Conservation (phyloP, 1,140 invertebrate species). For the Zaprionus ghesquierei region DNA sequence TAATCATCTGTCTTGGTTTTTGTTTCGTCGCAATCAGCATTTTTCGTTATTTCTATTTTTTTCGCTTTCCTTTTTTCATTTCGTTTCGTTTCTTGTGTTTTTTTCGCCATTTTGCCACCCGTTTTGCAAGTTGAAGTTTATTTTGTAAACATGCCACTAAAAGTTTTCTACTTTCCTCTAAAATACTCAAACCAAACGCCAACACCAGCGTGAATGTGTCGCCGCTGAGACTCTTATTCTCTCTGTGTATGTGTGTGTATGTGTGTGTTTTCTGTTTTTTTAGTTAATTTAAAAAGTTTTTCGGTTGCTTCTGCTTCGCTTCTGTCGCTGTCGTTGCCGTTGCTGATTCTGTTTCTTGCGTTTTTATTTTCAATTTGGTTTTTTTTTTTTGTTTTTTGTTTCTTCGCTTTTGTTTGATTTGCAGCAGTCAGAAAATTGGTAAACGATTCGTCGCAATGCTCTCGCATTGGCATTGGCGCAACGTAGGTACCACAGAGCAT, state of each 20-base stretch:
- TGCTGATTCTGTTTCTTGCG: slow-evolving; percentile 31
- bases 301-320: slow-evolving; percentile 29
- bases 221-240: slow-evolving; percentile 1
- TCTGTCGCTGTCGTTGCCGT: slow-evolving; percentile 23
- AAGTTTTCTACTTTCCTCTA: slow-evolving; percentile 81
- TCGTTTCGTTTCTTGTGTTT: slow-evolving; percentile 46
- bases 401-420: slow-evolving; percentile 64
- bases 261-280: slow-evolving; percentile 55
- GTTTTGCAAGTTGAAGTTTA: slow-evolving; percentile 77
- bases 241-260: not conserved
- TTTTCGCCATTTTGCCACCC: slow-evolving; percentile 29
- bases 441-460: slow-evolving; percentile 74
- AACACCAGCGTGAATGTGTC: slow-evolving; percentile 73
- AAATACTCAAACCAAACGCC: slow-evolving; percentile 79
- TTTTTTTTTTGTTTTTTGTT: slow-evolving; percentile 18
- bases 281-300: slow-evolving; percentile 81
- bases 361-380: slow-evolving; percentile 12
- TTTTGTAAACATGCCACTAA: slow-evolving; percentile 81
- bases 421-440: slow-evolving; percentile 79
- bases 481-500: slow-evolving; percentile 25
- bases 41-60: slow-evolving; percentile 59
- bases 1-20: slow-evolving; percentile 59
- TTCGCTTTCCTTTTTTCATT: slow-evolving; percentile 4
- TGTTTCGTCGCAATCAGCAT: slow-evolving; percentile 67
- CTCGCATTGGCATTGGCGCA: not conserved